phyloP scores from a whole-genome alignment of 2,113 vertebrate genomes.

The Mobula hypostoma region DNA sequence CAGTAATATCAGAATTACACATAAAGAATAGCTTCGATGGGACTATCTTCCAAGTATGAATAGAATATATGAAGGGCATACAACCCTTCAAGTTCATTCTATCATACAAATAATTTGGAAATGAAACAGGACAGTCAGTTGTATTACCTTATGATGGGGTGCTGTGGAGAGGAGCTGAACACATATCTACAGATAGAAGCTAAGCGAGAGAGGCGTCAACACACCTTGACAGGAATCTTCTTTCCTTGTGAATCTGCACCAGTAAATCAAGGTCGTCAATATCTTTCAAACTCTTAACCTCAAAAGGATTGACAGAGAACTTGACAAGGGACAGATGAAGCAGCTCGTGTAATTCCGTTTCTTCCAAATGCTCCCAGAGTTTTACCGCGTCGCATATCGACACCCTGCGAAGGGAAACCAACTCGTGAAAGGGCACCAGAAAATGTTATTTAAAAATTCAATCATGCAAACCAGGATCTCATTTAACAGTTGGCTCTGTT shows the following conservation, averaged over 20 bases:
- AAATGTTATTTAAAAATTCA: background rate
- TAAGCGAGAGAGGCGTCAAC: background rate
- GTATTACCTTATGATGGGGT: background rate
- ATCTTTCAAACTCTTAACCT: conserved; percentile 68
- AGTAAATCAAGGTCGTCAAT: conserved; percentile 68
- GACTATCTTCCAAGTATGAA: background rate
- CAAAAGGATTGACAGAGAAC: conserved; percentile 77
- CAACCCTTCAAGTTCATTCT: background rate
- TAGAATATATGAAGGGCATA: too few species aligned
- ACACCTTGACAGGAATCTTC: conserved; percentile 60
- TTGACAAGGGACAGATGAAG: conserved; percentile 63
- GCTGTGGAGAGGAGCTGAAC: conserved; percentile 43
- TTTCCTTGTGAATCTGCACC: conserved; percentile 64
- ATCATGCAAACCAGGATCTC: conserved; percentile 42
- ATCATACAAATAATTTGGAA: background rate
- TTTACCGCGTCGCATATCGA: conserved; percentile 67
- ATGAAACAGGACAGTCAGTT: background rate
- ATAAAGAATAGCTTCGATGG: background rate
- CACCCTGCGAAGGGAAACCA: conserved; percentile 56
- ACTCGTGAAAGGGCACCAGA: background rate
- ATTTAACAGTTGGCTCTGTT: background rate
- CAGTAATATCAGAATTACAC: background rate
- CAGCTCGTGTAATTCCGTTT: conserved; percentile 50
- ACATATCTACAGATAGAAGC: background rate
- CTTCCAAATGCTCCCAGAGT: conserved; percentile 73